Evolutionary conservation across 2,888 invertebrate genomes (phyloP).

Genomic region (Crossocerus cetratus): DNA sequence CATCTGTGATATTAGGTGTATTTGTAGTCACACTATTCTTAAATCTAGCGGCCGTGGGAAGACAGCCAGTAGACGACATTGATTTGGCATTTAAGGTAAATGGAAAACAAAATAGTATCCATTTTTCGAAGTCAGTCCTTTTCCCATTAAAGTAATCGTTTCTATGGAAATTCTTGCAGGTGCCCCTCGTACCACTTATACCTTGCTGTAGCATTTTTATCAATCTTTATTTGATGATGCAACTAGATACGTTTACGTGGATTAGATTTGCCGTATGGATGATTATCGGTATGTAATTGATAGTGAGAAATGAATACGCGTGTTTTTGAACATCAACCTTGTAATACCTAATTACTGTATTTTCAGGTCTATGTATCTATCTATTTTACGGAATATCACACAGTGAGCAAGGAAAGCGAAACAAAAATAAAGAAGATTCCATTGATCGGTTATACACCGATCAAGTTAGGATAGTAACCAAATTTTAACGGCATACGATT

Average conservation of each 20-base stretch:
- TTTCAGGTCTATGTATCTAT: constrained; percentile 89
- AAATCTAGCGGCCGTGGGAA: constrained; percentile 81
- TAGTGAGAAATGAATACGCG: constrained; percentile 8
- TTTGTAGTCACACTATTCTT: constrained; percentile 76
- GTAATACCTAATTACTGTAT: constrained; percentile 73
- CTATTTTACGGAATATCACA: constrained; percentile 90
- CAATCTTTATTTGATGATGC: constrained; percentile 94
- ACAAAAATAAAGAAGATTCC: constrained; percentile 59
- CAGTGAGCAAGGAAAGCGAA: constrained; percentile 81
- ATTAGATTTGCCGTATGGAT: constrained; percentile 93
- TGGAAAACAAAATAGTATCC: not conserved
- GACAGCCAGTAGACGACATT: constrained; percentile 83
- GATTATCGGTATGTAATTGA: constrained; percentile 81
- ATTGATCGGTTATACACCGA: constrained; percentile 59
- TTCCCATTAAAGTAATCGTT: not conserved
- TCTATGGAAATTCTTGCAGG: constrained; percentile 77
- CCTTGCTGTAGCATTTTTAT: constrained; percentile 91
- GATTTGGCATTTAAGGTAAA: constrained; percentile 85
- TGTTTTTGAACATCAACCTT: not conserved
- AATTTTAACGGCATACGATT: constrained; percentile 35
- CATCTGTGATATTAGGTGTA: constrained; percentile 63
- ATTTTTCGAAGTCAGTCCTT: not conserved
- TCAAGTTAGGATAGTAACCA: constrained; percentile 56
- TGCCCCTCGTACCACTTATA: constrained; percentile 90
- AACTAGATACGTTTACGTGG: constrained; percentile 92